Base-by-base conservation (phyloP, 2,797 vertebrate genomes). In the Pelochelys cantorii region DNA sequence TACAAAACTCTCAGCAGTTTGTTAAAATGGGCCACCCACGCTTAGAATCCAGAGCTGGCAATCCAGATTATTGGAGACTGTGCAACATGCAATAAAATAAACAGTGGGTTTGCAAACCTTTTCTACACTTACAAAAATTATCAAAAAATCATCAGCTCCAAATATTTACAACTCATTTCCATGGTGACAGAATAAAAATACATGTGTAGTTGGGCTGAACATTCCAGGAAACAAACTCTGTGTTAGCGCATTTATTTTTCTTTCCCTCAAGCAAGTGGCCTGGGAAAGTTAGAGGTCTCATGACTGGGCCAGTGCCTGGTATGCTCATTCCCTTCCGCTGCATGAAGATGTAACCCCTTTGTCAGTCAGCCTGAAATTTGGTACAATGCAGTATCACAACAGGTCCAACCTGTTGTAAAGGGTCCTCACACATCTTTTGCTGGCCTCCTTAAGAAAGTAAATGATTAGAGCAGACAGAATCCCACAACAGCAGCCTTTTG, bases 121-220 rank as follows among this genome's bases (percentile, higher is more conserved):
- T 88, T 92, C 56, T 15, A 86, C 80, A 37, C 84, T 84, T 85
- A 53, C 15, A 88, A 89, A 87, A 78, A 75, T 52, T 42, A 92
- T 92, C 90, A 90, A 91, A 95, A 93, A 68, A 83, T 52, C 83
- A 74, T 37, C 84, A 90, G 79, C 78, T 86, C 80, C 90, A 92
- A 96, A 96, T 96, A 94, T 94, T 97, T 96, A 92, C 34, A 34
- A 0, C 0, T 13, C n/a, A 59, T 98, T 96, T 87, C 96, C 87
- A 92, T 78, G 89, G 85, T 15, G 34, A 96, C 17, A 31, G 56
- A 87, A 94, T 92, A 92, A 96, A 97, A 96, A 92, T 82, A 89
- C 59, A 85, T 78, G 92, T 75, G 6, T 1, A 94, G 88, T 90
- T 81, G 89, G 86, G 92, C 87, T 95, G 83, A 27, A 7, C 48